A percentile compares a stretch with the other conserved stretches of the same genome.
phyloP scores from a whole-genome alignment of 2,888 invertebrate genomes.

The Alitta virens region DNA sequence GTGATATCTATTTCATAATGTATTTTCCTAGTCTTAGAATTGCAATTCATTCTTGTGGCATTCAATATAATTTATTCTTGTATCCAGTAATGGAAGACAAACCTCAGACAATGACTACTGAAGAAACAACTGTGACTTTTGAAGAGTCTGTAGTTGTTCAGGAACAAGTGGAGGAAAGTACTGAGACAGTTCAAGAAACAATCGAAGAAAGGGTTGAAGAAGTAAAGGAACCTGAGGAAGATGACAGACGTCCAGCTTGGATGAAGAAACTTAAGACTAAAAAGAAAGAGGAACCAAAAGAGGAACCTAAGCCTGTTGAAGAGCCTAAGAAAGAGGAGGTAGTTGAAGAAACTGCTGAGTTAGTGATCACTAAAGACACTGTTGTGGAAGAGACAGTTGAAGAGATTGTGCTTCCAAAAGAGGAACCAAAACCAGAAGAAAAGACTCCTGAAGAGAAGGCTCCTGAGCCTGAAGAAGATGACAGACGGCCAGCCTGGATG shows the following conservation, averaged over 20 bases:
- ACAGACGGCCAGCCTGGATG: neutral
- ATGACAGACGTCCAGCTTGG: neutral
- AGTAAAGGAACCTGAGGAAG: neutral
- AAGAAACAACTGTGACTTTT: neutral
- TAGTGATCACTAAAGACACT: neutral
- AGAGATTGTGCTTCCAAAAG: neutral
- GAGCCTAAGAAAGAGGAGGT: neutral
- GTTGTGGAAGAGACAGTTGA: neutral
- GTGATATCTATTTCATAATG: too few species aligned
- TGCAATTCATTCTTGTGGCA: too few species aligned
- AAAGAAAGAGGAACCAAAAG: neutral
- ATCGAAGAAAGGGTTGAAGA: neutral
- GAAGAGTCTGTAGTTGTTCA: neutral
- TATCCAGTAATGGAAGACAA: too few species aligned
- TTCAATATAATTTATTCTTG: too few species aligned
- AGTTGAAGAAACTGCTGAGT: slow-evolving; percentile 2
- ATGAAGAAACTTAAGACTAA: neutral
- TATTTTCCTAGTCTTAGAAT: too few species aligned
- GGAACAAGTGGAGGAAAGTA: neutral
- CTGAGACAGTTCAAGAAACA: too few species aligned
- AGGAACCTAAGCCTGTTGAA: neutral
- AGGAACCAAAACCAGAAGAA: neutral
- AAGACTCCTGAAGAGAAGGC: neutral
- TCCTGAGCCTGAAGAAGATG: neutral
- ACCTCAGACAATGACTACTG: too few species aligned